A percentile compares a stretch with the other conserved stretches of the same genome.
These are phyloP conservation scores for Chlorops oryzae DNA, from an alignment of 1,140 invertebrate genomes.

Conservation along the genomic window DNA sequence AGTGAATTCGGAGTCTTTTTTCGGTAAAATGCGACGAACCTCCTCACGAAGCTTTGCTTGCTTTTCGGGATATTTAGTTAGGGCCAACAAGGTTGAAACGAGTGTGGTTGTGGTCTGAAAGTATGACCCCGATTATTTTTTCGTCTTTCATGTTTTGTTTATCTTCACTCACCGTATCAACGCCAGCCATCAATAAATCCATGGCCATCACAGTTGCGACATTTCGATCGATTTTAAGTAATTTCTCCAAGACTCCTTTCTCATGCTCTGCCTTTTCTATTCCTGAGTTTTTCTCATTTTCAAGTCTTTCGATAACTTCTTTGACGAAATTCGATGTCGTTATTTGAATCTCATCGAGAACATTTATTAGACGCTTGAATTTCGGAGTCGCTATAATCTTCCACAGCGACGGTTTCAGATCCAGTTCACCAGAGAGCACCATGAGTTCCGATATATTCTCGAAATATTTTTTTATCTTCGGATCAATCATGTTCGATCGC, in stretches of 20 bases:
- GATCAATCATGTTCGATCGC: neutral
- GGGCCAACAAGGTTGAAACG: slow-evolving; percentile 19
- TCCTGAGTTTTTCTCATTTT: slow-evolving; percentile 15
- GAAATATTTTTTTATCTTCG: neutral
- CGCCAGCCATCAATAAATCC: slow-evolving; percentile 45
- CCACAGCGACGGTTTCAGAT: slow-evolving; percentile 59
- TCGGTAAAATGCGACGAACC: slow-evolving; percentile 53
- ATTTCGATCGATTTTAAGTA: slow-evolving; percentile 48
- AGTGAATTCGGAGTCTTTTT: slow-evolving; percentile 51
- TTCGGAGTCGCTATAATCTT: slow-evolving; percentile 53
- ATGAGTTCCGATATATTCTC: slow-evolving; percentile 54
- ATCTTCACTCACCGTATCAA: slow-evolving; percentile 34
- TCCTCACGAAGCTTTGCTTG: slow-evolving; percentile 68
- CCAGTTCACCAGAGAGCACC: slow-evolving; percentile 49
- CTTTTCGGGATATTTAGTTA: slow-evolving; percentile 67
- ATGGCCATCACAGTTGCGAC: slow-evolving; percentile 48
- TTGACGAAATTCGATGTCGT: slow-evolving; percentile 23
- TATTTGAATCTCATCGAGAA: slow-evolving; percentile 33
- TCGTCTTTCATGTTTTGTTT: neutral
- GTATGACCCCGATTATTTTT: neutral
- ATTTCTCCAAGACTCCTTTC: slow-evolving; percentile 44
- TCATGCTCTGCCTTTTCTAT: slow-evolving; percentile 26
- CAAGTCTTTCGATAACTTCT: slow-evolving; percentile 29
- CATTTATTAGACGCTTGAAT: slow-evolving; percentile 52
- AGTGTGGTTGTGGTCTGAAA: slow-evolving; percentile 26